Conservation (phyloP, 2,888 invertebrate genomes). For the Hydraecia micacea region DNA sequence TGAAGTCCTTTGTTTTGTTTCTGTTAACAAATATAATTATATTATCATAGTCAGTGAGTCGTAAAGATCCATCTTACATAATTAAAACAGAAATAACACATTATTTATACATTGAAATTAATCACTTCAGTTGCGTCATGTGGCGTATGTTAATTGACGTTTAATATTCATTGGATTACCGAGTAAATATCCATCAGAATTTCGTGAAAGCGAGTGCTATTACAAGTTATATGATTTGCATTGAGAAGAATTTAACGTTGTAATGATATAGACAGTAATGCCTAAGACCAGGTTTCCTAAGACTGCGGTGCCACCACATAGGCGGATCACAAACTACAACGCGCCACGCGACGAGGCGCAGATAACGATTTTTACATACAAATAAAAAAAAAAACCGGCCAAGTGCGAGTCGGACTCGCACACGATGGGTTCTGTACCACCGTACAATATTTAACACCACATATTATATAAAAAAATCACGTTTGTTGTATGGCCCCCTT, state of each 20-base stretch:
- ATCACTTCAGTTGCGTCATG: constrained; percentile 17
- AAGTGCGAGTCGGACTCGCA: no score
- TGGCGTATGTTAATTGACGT: constrained; percentile 43
- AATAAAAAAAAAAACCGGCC: no score
- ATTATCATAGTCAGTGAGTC: neutral
- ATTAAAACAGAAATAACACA: constrained; percentile 5
- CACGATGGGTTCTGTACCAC: no score
- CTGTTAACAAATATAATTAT: no score
- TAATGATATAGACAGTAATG: neutral
- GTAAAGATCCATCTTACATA: neutral
- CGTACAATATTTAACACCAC: no score
- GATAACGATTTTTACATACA: no score
- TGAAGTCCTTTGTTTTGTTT: no score
- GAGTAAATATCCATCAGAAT: constrained; percentile 36
- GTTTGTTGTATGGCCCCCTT: no score
- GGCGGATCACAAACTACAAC: neutral
- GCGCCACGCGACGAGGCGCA: no score
- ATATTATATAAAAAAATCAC: no score
- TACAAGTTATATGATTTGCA: constrained; percentile 16
- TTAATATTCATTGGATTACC: constrained; percentile 48
- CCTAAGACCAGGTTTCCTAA: neutral
- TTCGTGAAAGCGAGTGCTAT: constrained; percentile 42
- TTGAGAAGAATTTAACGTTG: neutral
- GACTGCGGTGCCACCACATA: neutral
- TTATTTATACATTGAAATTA: constrained; percentile 37